phyloP scores from a whole-genome alignment of 2,797 vertebrate species.

The Cryptoblepharus egeriae region DNA sequence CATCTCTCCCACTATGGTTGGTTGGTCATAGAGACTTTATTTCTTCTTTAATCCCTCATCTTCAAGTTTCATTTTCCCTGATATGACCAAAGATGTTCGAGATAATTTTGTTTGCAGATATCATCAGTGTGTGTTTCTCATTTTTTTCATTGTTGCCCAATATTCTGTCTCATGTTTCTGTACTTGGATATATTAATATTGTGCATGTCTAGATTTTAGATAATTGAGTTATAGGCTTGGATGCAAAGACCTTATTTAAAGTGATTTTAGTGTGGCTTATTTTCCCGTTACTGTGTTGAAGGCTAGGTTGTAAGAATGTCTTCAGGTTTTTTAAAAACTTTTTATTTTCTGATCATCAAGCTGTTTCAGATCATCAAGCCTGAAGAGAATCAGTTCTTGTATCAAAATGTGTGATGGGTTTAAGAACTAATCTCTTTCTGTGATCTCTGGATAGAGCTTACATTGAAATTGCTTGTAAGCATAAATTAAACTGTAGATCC shows the following conservation, averaged over 20 bases:
- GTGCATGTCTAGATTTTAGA: constrained; percentile 8
- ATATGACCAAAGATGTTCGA: constrained; percentile 6
- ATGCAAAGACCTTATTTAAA: constrained; percentile 6
- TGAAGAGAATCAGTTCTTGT: constrained; percentile 44
- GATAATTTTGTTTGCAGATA: constrained; percentile 31
- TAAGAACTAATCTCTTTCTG: constrained; percentile 52
- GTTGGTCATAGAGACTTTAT: neutral
- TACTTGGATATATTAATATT: constrained; percentile 10
- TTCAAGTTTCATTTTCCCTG: constrained; percentile 3
- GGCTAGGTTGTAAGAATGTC: neutral
- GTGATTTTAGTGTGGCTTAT: constrained; percentile 12
- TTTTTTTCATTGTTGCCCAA: neutral
- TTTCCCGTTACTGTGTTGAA: neutral
- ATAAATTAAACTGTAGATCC: constrained; percentile 61
- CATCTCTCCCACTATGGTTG: neutral
- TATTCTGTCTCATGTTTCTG: neutral
- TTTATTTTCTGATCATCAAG: no score
- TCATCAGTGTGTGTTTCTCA: neutral
- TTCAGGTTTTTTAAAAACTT: constrained; percentile 26
- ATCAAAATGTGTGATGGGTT: constrained; percentile 46
- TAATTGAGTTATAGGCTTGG: neutral
- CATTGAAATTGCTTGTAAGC: constrained; percentile 61
- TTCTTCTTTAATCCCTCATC: neutral
- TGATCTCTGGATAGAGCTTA: constrained; percentile 53
- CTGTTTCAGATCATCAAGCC: constrained; percentile 55